Percentiles rank a stretch among this genome's conserved stretches.
Conservation (phyloP, 2,797 vertebrate genomes). For the Spheniscus humboldti region DNA sequence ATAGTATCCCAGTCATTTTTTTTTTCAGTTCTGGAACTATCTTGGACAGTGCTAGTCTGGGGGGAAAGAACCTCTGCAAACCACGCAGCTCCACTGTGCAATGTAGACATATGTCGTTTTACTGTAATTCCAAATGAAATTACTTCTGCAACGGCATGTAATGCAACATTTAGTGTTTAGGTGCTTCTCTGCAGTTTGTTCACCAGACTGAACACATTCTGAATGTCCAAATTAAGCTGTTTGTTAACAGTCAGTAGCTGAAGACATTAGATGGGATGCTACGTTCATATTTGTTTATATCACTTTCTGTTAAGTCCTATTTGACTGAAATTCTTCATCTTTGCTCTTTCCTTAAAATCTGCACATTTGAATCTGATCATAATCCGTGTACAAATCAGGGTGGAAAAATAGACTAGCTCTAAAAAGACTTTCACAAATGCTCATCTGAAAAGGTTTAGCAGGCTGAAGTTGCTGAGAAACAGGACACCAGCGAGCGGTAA, state of each 20-base stretch:
- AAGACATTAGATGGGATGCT: not conserved
- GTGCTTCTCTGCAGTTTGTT: not conserved
- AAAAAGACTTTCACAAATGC: not conserved
- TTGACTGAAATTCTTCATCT: not conserved
- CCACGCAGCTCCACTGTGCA: fast-evolving
- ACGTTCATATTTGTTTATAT: not conserved
- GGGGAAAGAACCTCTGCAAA: not conserved
- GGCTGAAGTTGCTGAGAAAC: not conserved
- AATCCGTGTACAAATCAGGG: not conserved
- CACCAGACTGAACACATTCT: not conserved
- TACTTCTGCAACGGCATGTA: not conserved
- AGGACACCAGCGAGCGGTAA: not conserved
- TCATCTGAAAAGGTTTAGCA: not conserved
- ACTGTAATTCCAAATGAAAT: not conserved
- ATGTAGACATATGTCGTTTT: not conserved
- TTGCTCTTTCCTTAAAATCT: not conserved
- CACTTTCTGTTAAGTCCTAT: not conserved
- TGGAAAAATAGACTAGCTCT: not conserved
- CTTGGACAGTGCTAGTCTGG: not conserved
- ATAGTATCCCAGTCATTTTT: not conserved
- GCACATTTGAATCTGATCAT: not conserved
- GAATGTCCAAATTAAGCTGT: not conserved
- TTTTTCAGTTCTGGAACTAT: not conserved
- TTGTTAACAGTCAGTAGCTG: not conserved
- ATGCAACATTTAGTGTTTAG: not conserved